phyloP scores from a whole-genome alignment of 2,797 vertebrate genomes.

The Muscicapa comitata region DNA sequence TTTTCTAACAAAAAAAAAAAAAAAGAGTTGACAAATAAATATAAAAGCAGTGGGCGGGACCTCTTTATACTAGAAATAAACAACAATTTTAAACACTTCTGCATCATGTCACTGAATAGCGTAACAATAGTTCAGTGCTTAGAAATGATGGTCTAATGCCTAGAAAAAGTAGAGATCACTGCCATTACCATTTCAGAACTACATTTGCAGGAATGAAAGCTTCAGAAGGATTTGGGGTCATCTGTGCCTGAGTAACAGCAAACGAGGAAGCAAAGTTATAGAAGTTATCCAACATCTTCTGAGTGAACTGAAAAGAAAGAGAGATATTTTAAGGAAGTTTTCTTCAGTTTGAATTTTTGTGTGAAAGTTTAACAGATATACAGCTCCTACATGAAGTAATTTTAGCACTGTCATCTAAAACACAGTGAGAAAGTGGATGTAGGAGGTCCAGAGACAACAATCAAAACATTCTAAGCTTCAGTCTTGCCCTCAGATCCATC shows the following conservation, averaged over 20 bases:
- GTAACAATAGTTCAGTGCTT: neutral
- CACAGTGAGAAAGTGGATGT: neutral
- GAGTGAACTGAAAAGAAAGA: slow-evolving; percentile 84
- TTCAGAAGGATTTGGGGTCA: slow-evolving; percentile 90
- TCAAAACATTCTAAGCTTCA: neutral
- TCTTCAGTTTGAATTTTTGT: neutral
- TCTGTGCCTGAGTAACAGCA: slow-evolving; percentile 91
- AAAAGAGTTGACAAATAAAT: neutral
- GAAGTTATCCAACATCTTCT: slow-evolving; percentile 96
- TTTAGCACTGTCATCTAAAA: neutral
- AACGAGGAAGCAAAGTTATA: slow-evolving; percentile 94
- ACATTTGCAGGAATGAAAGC: slow-evolving; percentile 92
- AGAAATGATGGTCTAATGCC: neutral
- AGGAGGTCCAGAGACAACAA: neutral
- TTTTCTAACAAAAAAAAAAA: neutral
- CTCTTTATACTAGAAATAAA: neutral
- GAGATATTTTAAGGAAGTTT: neutral
- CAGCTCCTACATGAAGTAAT: neutral
- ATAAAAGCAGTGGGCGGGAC: neutral
- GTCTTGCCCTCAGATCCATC: neutral
- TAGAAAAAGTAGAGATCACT: neutral
- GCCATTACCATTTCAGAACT: slow-evolving; percentile 86
- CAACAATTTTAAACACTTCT: neutral
- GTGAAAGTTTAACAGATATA: neutral
- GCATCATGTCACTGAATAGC: neutral